Evolutionary conservation across 2,113 vertebrate species (phyloP).

Genomic region (Heloderma charlesbogerti): DNA sequence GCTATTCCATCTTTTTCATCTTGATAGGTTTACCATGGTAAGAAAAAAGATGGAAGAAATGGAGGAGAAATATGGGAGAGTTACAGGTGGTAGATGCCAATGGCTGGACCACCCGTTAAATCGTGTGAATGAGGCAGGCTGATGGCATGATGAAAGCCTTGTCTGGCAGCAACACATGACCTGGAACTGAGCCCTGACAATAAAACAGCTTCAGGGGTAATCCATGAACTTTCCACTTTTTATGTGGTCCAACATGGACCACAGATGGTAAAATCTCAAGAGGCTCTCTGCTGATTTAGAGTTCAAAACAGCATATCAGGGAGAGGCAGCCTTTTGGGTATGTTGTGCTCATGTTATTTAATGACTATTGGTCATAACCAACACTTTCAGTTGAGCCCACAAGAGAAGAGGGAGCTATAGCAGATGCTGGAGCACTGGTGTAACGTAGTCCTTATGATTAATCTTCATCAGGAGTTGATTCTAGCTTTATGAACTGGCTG

Average conservation of each 20-base stretch:
- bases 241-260: not conserved
- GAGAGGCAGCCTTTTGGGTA: not conserved
- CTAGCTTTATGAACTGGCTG: not conserved
- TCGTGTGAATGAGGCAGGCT: no score
- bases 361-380: not conserved
- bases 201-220: not conserved
- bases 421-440: not conserved
- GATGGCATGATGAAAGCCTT: no score
- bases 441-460: not conserved
- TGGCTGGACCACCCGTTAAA: no score
- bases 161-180: not conserved
- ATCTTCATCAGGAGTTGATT: not conserved
- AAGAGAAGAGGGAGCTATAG: not conserved
- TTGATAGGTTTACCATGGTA: no score
- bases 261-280: not conserved
- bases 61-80: no score
- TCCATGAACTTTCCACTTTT: not conserved
- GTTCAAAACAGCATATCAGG: not conserved
- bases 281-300: not conserved
- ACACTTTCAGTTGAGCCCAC: not conserved
- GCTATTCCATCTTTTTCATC: no score
- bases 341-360: not conserved
- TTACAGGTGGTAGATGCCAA: no score
- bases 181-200: not conserved
- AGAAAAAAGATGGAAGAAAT: no score